Percentiles rank a stretch among this genome's conserved stretches.
Conservation (phyloP, 2,888 invertebrate genomes). For the Caenorhabditis angaria region DNA sequence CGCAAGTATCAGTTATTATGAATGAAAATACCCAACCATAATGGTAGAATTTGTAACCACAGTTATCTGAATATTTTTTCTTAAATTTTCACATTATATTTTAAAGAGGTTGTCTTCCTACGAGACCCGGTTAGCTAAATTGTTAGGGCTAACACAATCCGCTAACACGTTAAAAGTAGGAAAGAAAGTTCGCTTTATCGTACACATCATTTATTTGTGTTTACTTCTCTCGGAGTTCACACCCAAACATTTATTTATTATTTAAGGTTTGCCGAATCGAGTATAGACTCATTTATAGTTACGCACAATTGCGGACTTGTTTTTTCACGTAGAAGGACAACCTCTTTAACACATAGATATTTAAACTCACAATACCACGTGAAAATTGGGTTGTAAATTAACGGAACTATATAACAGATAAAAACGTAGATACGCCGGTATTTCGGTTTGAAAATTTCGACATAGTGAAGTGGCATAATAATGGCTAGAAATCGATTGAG, state of each 20-base stretch:
- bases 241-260: too few relatives aligned
- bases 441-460: neutral
- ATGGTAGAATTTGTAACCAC: neutral
- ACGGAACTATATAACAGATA: neutral
- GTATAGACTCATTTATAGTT: too few relatives aligned
- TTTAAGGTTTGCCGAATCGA: too few relatives aligned
- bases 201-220: too few relatives aligned
- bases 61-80: neutral
- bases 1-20: neutral
- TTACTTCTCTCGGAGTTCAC: too few relatives aligned
- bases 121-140: too few relatives aligned
- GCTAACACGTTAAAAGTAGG: too few relatives aligned
- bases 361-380: neutral
- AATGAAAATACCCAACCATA: neutral
- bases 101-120: too few relatives aligned
- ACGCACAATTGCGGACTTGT: too few relatives aligned
- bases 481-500: slow-evolving; percentile 13
- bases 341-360: neutral
- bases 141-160: too few relatives aligned
- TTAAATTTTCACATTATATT: neutral
- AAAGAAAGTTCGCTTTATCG: too few relatives aligned
- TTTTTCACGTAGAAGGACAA: too few relatives aligned
- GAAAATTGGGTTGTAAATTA: neutral
- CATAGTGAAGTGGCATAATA: neutral
- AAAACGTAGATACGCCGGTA: neutral